Percentiles rank a stretch among this genome's conserved stretches.
Conservation (phyloP, 2,797 vertebrate genomes). For the Labroides dimidiatus region DNA sequence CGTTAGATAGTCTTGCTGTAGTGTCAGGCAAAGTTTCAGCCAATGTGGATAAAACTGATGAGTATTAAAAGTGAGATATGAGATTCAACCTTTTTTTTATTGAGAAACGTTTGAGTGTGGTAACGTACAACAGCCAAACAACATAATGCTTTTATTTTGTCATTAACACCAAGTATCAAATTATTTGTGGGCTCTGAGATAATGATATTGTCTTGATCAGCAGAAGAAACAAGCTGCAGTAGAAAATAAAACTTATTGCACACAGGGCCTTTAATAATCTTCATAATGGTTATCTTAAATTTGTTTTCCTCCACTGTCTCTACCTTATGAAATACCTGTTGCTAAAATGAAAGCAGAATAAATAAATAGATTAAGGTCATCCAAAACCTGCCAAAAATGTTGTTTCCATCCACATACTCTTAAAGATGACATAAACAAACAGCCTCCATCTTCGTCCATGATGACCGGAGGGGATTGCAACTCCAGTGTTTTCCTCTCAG, state of each 20-base stretch:
- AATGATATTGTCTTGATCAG: slow-evolving; percentile 17
- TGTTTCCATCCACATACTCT: neutral
- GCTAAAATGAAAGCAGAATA: slow-evolving; percentile 24
- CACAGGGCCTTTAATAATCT: slow-evolving; percentile 32
- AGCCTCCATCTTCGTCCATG: slow-evolving; percentile 4
- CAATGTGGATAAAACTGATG: neutral
- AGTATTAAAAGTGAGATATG: neutral
- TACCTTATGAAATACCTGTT: slow-evolving; percentile 35
- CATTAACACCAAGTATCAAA: neutral
- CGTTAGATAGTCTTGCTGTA: no score
- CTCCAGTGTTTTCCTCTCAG: slow-evolving; percentile 38
- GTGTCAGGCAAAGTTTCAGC: neutral
- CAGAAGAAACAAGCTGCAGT: slow-evolving; percentile 9
- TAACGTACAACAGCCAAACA: neutral
- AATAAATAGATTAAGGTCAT: neutral
- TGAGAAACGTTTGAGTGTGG: neutral
- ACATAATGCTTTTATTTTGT: neutral
- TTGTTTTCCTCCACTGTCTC: slow-evolving; percentile 10
- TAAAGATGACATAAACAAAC: slow-evolving; percentile 28
- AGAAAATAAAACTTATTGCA: slow-evolving; percentile 19
- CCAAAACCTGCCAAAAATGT: neutral
- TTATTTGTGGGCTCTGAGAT: slow-evolving; percentile 18
- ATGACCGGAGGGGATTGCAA: slow-evolving; percentile 38
- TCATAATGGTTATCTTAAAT: slow-evolving; percentile 19
- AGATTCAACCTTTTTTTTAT: slow-evolving; percentile 2